Percentiles rank a stretch among this genome's conserved stretches.
Evolutionary conservation across 2,113 vertebrate genomes (phyloP).

Genomic region (Baryphthengus martii): DNA sequence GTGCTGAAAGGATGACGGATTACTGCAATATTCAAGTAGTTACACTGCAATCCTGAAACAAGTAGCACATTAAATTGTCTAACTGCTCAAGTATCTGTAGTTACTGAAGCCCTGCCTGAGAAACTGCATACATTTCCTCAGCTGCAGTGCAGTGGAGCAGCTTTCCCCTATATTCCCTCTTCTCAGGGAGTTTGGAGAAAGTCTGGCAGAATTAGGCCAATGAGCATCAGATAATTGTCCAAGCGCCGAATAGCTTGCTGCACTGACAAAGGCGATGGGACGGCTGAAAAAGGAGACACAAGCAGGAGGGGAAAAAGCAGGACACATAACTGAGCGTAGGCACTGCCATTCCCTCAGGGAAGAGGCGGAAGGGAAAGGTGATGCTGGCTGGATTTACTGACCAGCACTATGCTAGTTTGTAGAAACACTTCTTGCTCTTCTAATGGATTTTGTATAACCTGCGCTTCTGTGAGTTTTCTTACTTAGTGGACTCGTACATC

Average conservation of each 20-base stretch:
- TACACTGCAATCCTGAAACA: background rate
- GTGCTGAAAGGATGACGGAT: background rate
- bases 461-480: background rate
- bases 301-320: background rate
- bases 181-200: background rate
- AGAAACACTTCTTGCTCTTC: background rate
- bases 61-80: background rate
- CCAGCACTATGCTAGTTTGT: background rate
- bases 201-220: slow-evolving; percentile 57
- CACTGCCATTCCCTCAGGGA: background rate
- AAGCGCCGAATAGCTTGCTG: background rate
- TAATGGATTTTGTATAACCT: background rate
- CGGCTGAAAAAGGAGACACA: background rate
- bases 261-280: background rate
- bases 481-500: fast-evolving
- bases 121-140: background rate
- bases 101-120: background rate
- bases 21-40: background rate
- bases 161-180: background rate
- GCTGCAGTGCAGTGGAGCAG: background rate
- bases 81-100: background rate
- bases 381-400: background rate
- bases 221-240: slow-evolving; percentile 22
- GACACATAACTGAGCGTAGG: background rate
- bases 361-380: background rate